These are phyloP conservation scores for Penaeus vannamei DNA, from an alignment of 1,140 invertebrate species.

Conservation along the genomic window DNA sequence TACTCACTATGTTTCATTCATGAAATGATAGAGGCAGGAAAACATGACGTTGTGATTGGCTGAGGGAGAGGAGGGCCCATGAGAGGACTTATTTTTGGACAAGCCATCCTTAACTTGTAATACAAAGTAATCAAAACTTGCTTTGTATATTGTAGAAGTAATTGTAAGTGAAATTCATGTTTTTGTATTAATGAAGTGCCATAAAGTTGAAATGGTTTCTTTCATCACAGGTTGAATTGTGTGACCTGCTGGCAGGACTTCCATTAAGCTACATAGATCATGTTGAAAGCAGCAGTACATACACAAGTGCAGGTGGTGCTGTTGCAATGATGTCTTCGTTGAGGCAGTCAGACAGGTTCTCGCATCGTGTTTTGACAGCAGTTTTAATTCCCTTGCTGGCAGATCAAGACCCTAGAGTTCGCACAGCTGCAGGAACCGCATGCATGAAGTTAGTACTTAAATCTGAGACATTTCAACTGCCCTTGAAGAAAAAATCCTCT, in stretches of 20 bases:
- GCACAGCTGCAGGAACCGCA: slow-evolving; percentile 80
- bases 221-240: slow-evolving; percentile 72
- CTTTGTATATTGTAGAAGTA: too few species aligned
- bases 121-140: too few species aligned
- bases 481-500: background rate
- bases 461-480: too few species aligned
- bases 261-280: slow-evolving; percentile 72
- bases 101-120: too few species aligned
- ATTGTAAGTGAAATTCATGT: too few species aligned
- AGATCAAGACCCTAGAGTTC: slow-evolving; percentile 85
- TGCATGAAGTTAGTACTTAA: slow-evolving; percentile 78
- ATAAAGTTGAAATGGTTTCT: background rate
- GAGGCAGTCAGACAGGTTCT: slow-evolving; percentile 48
- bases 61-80: too few species aligned
- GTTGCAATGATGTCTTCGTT: slow-evolving; percentile 3
- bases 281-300: slow-evolving; percentile 69
- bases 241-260: slow-evolving; percentile 72
- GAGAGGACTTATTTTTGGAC: too few species aligned
- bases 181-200: background rate
- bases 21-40: too few species aligned
- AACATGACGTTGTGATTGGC: too few species aligned
- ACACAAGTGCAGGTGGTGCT: slow-evolving; percentile 47
- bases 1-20: too few species aligned
- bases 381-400: slow-evolving; percentile 79
- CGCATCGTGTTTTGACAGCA: slow-evolving; percentile 76